Conservation (phyloP, 2,113 vertebrate genomes). For the Rhea pennata region DNA sequence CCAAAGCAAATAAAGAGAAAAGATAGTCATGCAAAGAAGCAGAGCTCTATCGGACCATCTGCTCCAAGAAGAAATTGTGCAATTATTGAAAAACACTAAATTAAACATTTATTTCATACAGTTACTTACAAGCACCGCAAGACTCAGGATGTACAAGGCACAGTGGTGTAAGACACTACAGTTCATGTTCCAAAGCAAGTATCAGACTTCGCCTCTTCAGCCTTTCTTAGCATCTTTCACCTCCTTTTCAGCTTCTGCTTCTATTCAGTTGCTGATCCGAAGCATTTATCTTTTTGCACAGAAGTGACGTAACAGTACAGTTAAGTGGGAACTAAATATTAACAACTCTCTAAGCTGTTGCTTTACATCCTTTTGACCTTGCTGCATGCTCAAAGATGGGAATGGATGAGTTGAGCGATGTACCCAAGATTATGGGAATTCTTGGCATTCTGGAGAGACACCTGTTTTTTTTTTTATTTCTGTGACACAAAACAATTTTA, state of each 20-base stretch:
- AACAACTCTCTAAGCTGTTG: neutral
- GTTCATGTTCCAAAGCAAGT: constrained; percentile 22
- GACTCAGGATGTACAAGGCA: neutral
- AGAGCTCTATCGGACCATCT: neutral
- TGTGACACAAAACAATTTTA: neutral
- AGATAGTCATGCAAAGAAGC: neutral
- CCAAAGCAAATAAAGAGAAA: neutral
- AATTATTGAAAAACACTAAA: neutral
- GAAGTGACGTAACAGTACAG: neutral
- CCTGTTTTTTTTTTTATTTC: neutral
- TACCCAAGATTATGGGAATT: neutral
- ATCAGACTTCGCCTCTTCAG: neutral
- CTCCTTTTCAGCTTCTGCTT: neutral
- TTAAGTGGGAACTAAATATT: constrained; percentile 46
- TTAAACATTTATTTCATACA: neutral
- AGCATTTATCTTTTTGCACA: constrained; percentile 33
- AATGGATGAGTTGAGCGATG: neutral
- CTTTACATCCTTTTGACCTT: neutral
- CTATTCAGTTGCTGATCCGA: neutral
- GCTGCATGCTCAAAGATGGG: neutral
- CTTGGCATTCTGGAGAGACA: neutral
- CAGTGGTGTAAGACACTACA: neutral
- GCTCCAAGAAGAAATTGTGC: neutral
- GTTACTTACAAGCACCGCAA: constrained; percentile 65
- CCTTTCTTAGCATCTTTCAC: neutral